Evolutionary conservation across 2,888 invertebrate species (phyloP), one percentile per base, ranked within the genome.

Genomic region (Nowickia ferox): DNA sequence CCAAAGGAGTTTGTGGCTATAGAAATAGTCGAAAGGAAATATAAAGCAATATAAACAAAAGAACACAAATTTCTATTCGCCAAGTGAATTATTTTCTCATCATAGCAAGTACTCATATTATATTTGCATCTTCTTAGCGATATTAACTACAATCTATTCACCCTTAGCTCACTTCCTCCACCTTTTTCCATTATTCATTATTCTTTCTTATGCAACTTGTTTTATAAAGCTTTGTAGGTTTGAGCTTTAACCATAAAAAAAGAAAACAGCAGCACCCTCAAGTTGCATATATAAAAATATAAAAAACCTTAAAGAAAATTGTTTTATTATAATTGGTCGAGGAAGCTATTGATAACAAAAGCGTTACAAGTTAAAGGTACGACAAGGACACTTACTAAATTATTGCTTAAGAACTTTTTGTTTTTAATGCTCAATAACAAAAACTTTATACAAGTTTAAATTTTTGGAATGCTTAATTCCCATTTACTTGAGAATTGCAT

Each of bases 1-100:
- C 72, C 76, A 77, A 65, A 77, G 66, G 63, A 72, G 76, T 84
- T 84, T 40, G 65, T 84, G 84, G 71, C 69, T 76, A 44, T 13
- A 69, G 66, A 76, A 80, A 22, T 65, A 66, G 61, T 55, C 72
- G 22, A 72, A 69, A 22, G 3, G 30, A 19, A 61, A 51, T n/a
- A n/a, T n/a, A 61, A 30, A 15, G 30, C 40, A 69, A 15, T 15
- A 53, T 8, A 61, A 51, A 57, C 15, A 66, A 77, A 42, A 10
- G 19, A 78, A 11, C 59, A 48, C 59, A 74, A 72, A 63, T 61
- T 78, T 78, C 71, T 78, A 46, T 30, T 69, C 61, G 61, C 17
- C 61, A 30, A 30, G 44, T 53, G 61, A 79, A 71, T 63, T 53
- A 79, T 63, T 71, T 79, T 71, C 61, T 51, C 48, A 69, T 79